Percentiles rank a stretch among this genome's conserved stretches.
Conservation (phyloP, 2,113 vertebrate species). For the Indicator maculatus region DNA sequence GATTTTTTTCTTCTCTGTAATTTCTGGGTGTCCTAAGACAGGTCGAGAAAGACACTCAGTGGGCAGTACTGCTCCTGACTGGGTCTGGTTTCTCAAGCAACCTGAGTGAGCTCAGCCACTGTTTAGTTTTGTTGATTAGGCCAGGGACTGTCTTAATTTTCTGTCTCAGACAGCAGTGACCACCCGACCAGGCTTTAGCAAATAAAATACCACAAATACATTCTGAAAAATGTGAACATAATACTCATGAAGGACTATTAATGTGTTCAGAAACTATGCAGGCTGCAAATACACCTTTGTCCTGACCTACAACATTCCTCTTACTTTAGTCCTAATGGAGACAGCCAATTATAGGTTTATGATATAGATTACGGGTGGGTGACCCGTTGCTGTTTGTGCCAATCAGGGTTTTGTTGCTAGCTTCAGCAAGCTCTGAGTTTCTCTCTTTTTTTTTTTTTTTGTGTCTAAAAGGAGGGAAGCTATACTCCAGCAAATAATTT, state of each 20-base stretch:
- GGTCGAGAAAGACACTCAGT: background rate
- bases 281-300: slow-evolving; percentile 45
- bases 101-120: background rate
- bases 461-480: background rate
- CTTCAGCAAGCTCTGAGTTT: background rate
- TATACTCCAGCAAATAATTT: background rate
- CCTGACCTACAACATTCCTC: slow-evolving; percentile 59
- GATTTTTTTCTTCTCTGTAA: background rate
- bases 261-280: slow-evolving; percentile 53
- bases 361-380: background rate
- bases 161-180: slow-evolving; percentile 24
- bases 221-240: slow-evolving; percentile 65
- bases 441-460: background rate
- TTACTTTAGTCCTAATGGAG: slow-evolving; percentile 16
- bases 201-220: slow-evolving; percentile 62
- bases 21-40: background rate
- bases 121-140: background rate
- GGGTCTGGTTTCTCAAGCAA: accelerated
- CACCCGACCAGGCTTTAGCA: slow-evolving; percentile 33
- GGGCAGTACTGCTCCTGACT: background rate
- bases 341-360: slow-evolving; percentile 10
- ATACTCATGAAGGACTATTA: slow-evolving; percentile 59
- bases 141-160: background rate
- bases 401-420: background rate
- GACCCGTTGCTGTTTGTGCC: background rate